phyloP scores from a whole-genome alignment of 2,888 invertebrate genomes.

The Lasioglossum vierecki region DNA sequence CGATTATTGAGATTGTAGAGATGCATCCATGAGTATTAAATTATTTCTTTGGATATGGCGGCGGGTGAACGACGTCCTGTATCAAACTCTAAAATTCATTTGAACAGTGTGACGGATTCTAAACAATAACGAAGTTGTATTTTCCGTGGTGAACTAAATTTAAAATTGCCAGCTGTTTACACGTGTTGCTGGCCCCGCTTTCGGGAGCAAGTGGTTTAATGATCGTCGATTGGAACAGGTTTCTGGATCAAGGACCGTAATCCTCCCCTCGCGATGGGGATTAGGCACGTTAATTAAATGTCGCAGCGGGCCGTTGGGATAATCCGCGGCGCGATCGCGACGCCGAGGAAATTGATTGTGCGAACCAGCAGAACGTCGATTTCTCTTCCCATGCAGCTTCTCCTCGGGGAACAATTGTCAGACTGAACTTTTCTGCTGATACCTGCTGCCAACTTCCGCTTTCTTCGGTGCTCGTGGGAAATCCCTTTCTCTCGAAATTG shows the following conservation, averaged over 20 bases:
- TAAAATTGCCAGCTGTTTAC: background rate
- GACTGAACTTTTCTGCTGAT: slow-evolving; percentile 13
- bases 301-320: slow-evolving; percentile 31
- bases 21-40: background rate
- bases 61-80: background rate
- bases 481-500: background rate
- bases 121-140: background rate
- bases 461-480: slow-evolving; percentile 58
- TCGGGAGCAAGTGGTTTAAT: slow-evolving; percentile 34
- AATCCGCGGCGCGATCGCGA: slow-evolving; percentile 41
- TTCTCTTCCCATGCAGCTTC: slow-evolving; percentile 69
- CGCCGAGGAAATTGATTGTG: slow-evolving; percentile 66
- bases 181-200: background rate
- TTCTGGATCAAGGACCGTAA: slow-evolving; percentile 48
- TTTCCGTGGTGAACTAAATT: background rate
- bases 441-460: slow-evolving; percentile 16
- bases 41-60: background rate
- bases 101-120: too few relatives aligned
- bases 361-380: slow-evolving; percentile 64
- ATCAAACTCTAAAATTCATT: too few relatives aligned
- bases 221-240: slow-evolving; percentile 38
- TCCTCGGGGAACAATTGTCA: slow-evolving; percentile 58
- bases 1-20: background rate
- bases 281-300: slow-evolving; percentile 55
- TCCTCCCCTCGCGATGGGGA: slow-evolving; percentile 20